Conservation (phyloP, 2,888 invertebrate genomes). For the Limnephilus lunatus region DNA sequence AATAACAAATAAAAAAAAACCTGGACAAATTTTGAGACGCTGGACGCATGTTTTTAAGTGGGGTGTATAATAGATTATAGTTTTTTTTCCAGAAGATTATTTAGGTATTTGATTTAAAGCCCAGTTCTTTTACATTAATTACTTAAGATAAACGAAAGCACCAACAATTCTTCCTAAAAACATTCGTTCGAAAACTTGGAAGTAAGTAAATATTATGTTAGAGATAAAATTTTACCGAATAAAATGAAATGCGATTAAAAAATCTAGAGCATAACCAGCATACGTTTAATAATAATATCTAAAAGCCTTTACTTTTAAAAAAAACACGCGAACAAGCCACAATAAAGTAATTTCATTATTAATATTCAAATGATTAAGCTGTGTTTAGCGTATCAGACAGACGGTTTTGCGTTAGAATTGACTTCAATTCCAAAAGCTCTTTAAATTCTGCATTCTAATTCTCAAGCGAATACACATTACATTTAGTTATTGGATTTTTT, state of each 20-base stretch:
- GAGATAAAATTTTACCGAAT: background rate
- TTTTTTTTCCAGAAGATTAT: too few species aligned
- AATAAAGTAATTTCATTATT: background rate
- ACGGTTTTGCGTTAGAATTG: too few species aligned
- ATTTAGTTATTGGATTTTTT: background rate
- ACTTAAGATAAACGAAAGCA: background rate
- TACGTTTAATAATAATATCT: background rate
- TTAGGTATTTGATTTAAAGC: too few species aligned
- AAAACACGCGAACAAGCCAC: background rate
- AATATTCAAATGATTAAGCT: background rate
- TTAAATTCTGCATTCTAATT: too few species aligned
- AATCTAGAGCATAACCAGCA: background rate
- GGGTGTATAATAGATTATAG: background rate
- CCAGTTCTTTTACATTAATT: too few species aligned
- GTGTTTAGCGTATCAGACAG: background rate
- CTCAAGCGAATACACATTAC: background rate
- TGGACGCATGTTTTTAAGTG: background rate
- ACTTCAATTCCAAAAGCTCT: too few species aligned
- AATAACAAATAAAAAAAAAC: too few species aligned
- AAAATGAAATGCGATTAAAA: background rate
- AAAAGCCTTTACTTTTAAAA: background rate
- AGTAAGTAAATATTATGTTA: background rate
- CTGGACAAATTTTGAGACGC: background rate
- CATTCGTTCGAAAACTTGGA: background rate
- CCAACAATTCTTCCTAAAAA: background rate